Percentiles rank a stretch among this genome's conserved stretches.
Conservation (phyloP, 2,797 vertebrate genomes). For the Trichosurus vulpecula region DNA sequence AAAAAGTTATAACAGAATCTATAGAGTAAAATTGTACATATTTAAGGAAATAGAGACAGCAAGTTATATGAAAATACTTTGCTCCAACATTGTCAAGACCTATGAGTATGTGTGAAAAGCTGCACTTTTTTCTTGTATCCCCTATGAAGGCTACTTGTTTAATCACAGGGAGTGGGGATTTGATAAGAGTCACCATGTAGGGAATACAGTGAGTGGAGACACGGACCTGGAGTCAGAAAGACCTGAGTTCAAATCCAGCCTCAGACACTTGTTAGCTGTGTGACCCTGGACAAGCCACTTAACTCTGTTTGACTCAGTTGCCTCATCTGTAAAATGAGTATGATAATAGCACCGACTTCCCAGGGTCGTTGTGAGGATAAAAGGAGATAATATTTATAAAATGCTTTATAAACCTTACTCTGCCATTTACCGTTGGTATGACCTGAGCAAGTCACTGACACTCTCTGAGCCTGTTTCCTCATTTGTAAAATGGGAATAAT, state of each 20-base stretch:
- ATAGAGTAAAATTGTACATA: constrained; percentile 42
- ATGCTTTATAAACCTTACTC: background rate
- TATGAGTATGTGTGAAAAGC: background rate
- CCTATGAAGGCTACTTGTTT: background rate
- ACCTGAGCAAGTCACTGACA: background rate
- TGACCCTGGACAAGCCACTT: background rate
- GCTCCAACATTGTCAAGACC: background rate
- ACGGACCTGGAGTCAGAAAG: background rate
- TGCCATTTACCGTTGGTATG: background rate
- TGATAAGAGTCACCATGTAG: background rate
- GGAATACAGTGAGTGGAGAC: background rate
- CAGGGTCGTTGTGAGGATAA: background rate
- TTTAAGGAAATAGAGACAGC: constrained; percentile 20
- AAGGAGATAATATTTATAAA: background rate
- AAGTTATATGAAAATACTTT: constrained; percentile 15
- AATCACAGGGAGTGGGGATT: background rate
- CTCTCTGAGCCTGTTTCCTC: background rate
- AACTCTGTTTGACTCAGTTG: background rate
- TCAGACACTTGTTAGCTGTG: background rate
- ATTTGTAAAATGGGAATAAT: background rate
- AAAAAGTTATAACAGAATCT: constrained; percentile 54
- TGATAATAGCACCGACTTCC: background rate
- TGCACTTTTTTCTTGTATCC: background rate
- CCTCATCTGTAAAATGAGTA: background rate
- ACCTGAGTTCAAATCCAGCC: background rate